Base-by-base conservation (phyloP, 2,888 invertebrate genomes). In the Drosophila greeni region DNA sequence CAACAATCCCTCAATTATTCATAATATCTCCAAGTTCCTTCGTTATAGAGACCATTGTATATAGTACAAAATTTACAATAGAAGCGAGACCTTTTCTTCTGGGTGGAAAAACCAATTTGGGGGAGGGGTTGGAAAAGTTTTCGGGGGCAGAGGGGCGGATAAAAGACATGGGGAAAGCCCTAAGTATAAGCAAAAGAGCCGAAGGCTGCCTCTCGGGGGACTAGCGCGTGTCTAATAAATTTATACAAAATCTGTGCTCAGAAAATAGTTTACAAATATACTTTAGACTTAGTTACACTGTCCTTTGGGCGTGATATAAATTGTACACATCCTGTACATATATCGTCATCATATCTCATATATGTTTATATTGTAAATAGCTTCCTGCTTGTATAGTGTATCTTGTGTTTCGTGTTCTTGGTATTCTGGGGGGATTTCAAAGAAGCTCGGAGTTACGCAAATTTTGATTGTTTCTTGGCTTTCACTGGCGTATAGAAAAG, bases 21-120 rank as follows among this genome's bases (percentile, higher is more conserved):
- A 39, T 43, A 59, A 61, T 57, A 61, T 57, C 36, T 40, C 45
- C 33, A 26, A 36, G 57, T 45, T 55, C 18, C 56, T 34, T 66
- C 68, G 69, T 42, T 59, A 65, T 57, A 79, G 74, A 70, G 74
- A 61, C 26, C 57, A 34, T 80, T 79, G 78, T 79, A 84, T 84
- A 81, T 84, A 84, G 83, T 81, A 84, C 85, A 81, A 81, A 81
- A 81, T 81, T 84, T 81, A 81, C 81, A 81, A 66, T 66, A 66
- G 78, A 81, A 82, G 79, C 64, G 40, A 67, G 58, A 54, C 68
- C 73, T 75, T 77, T 75, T 76, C 70, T 47, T 77, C 64, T 59
- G 36, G 37, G 20, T 24, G 29, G n/a, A 20, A 36, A 59, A 49
- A 58, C 54, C 29, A 47, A 48, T 48, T 31, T 1, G 24, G 18